A percentile compares a stretch with the other conserved stretches of the same genome.
Conservation (phyloP, 2,888 invertebrate species). For the Chrysina gloriosa region DNA sequence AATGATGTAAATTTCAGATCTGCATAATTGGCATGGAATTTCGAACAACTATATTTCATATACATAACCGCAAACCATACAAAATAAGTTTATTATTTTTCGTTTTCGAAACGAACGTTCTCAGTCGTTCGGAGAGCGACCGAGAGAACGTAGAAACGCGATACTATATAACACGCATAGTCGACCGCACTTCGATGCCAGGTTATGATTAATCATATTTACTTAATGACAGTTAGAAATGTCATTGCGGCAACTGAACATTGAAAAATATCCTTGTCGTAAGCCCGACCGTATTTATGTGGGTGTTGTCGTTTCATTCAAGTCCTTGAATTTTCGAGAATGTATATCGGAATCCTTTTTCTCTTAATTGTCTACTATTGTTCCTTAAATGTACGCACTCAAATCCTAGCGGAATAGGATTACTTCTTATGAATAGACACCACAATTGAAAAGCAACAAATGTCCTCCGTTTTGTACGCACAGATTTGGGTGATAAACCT, state of each 20-base stretch:
- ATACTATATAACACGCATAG: background rate
- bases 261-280: constrained; percentile 20
- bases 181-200: background rate
- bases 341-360: too few species aligned
- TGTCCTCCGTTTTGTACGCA: too few species aligned
- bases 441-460: too few species aligned
- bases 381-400: too few species aligned
- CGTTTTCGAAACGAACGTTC: constrained; percentile 17
- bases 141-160: constrained; percentile 7
- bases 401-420: too few species aligned
- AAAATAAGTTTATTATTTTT: constrained; percentile 28
- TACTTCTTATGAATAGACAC: too few species aligned
- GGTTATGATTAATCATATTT: constrained; percentile 40
- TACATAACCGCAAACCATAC: constrained; percentile 32
- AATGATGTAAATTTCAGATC: constrained; percentile 42
- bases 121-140: background rate
- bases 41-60: constrained; percentile 40
- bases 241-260: constrained; percentile 27
- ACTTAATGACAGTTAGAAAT: constrained; percentile 36
- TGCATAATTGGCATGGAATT: constrained; percentile 42
- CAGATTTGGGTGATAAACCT: too few species aligned
- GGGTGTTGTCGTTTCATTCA: constrained; percentile 18
- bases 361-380: too few species aligned
- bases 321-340: constrained; percentile 22
- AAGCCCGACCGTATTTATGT: background rate